Percentiles rank a stretch among this genome's conserved stretches.
phyloP scores from a whole-genome alignment of 2,797 vertebrate species.

The Lophotriccus pileatus region DNA sequence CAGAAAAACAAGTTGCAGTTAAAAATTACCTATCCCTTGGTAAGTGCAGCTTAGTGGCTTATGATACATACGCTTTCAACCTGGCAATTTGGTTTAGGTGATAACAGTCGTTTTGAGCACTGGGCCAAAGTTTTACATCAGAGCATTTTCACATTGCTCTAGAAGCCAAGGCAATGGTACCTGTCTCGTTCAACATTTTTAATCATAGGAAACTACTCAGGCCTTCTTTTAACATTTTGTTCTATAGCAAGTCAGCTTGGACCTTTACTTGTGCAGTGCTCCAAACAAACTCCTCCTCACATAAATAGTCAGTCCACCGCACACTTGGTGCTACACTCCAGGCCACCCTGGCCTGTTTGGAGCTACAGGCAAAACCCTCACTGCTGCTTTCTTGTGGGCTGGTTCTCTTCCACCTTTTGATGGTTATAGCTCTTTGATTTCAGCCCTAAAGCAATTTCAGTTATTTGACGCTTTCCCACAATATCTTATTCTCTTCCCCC shows the following conservation, averaged over 20 bases:
- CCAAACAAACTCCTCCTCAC: not conserved
- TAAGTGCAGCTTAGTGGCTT: not conserved
- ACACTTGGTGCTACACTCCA: not conserved
- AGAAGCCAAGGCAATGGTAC: not conserved
- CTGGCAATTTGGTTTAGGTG: not conserved
- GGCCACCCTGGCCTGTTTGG: not conserved
- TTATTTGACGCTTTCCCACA: conserved; percentile 34
- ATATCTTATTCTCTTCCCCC: not conserved
- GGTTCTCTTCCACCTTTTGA: conserved; percentile 29
- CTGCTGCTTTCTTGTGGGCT: not conserved
- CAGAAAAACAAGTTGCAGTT: not conserved
- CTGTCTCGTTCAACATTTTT: not conserved
- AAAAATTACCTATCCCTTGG: not conserved
- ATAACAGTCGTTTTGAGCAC: not conserved
- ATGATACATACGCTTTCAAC: not conserved
- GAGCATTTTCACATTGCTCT: not conserved
- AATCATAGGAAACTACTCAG: not conserved
- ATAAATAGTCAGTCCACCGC: not conserved
- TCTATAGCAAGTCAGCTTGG: not conserved
- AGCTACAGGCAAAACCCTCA: not conserved
- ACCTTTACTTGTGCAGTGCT: not conserved
- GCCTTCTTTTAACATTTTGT: not conserved
- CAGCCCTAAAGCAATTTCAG: conserved; percentile 37
- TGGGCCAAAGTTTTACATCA: not conserved
- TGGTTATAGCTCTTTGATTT: conserved; percentile 13